Evolutionary conservation across 1,140 invertebrate species (phyloP), one percentile per base, ranked within the genome.

Genomic region (Dreissena rostriformis): DNA sequence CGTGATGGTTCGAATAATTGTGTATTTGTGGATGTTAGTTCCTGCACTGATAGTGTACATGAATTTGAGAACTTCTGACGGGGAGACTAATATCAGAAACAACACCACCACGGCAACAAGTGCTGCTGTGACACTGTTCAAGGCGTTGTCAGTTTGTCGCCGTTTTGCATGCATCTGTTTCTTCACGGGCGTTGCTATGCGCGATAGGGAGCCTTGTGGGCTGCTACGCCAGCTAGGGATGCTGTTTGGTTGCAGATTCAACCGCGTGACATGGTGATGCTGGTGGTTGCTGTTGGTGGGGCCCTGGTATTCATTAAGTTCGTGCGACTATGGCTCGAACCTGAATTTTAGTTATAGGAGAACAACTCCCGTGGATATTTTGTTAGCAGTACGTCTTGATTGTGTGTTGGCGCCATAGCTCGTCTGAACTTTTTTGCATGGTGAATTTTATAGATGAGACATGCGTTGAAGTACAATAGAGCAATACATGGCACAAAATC

Each of bases 51-150:
- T 79, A 51, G 72, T 61, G 19, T 85, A 88, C 4, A 86, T 86
- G 76, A 92, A 92, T 78, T 91, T 92, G 51, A 92, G 81, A 17
- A 93, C 86, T 79, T 93, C 92, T 28, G 91, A 90, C 17, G 92
- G 92, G 6, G 91, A 91, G 1, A 93, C 92, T n/a, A 93, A 88
- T 66, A 93, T 86, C 0, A 91, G 87, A 80, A 93, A 93, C 51
- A 93, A 84, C 0, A 93, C 86, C 26, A 93, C 90, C 11, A 93
- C 90, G 17, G 91, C 89, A 11, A 93, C 91, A 24, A 93, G 87
- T 0, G 92, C 93, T 12, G 92, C 91, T 8, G 92, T 93, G 8
- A 93, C 90, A 70, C 92, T 92, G 75, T 92, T 92, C 53, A 92
- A 81, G 15, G 90, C 91, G 70, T 85, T 90, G 77, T 91, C 90